Conservation (phyloP, 2,113 vertebrate species). For the Dryoscopus gambensis region DNA sequence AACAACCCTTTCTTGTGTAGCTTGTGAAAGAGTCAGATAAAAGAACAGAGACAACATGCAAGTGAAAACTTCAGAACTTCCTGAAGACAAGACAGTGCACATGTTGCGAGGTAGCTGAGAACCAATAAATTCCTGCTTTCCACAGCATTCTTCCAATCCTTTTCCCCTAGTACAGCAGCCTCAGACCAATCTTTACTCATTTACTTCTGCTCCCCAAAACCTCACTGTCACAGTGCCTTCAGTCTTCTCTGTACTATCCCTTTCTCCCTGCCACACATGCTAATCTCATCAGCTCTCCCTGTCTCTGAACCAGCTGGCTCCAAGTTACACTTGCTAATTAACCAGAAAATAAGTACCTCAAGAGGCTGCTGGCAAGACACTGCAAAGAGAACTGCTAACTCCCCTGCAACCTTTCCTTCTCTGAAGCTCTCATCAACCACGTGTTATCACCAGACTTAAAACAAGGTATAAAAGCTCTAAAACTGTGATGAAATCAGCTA, state of each 20-base stretch:
- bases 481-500: not conserved
- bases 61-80: not conserved
- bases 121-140: not conserved
- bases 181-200: not conserved
- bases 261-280: not conserved
- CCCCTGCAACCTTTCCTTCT: not conserved
- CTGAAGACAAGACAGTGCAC: not conserved
- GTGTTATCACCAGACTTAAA: not conserved
- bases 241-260: not conserved
- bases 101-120: not conserved
- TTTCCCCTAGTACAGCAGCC: not conserved
- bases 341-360: not conserved
- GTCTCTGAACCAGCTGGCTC: not conserved
- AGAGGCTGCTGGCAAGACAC: not conserved
- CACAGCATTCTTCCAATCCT: not conserved
- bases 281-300: not conserved
- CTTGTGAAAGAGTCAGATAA: not conserved
- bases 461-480: not conserved
- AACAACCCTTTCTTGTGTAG: not conserved
- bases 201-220: not conserved
- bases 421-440: not conserved
- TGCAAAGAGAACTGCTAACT: not conserved
- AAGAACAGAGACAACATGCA: not conserved
- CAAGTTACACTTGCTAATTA: not conserved
- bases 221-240: not conserved